Conservation (phyloP, 2,888 invertebrate species). For the Rhingia rostrata region DNA sequence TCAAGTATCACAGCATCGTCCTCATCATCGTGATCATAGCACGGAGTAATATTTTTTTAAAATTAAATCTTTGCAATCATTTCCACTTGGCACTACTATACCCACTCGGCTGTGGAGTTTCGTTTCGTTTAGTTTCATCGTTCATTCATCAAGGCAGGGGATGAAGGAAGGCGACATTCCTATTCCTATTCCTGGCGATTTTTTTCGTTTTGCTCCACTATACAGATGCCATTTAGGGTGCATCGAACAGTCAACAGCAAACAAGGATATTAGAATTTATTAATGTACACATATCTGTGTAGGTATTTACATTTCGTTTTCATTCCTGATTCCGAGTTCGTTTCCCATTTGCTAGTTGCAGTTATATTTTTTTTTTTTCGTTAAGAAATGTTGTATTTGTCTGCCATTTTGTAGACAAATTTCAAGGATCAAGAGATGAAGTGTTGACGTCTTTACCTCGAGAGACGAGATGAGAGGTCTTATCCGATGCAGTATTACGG, state of each 20-base stretch:
- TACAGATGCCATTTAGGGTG: conserved; percentile 53
- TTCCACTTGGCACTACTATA: conserved; percentile 20
- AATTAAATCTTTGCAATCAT: conserved; percentile 63
- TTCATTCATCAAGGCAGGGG: neutral
- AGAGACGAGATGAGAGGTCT: conserved; percentile 74
- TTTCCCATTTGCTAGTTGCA: conserved; percentile 44
- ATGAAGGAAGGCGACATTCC: neutral
- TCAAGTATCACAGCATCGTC: conserved; percentile 24
- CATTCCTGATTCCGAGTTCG: conserved; percentile 51
- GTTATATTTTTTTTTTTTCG: conserved; percentile 18
- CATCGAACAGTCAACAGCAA: conserved; percentile 70
- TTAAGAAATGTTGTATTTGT: conserved; percentile 57
- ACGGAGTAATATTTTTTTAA: conserved; percentile 57
- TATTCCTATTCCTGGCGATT: neutral
- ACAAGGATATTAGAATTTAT: conserved; percentile 73
- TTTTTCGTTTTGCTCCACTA: neutral
- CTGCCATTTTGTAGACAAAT: conserved; percentile 74
- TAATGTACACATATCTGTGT: conserved; percentile 61
- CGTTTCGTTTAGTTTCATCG: conserved; percentile 1
- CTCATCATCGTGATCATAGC: conserved; percentile 15
- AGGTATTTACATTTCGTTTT: conserved; percentile 68
- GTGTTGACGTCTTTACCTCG: conserved; percentile 75
- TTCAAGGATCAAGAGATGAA: conserved; percentile 74
- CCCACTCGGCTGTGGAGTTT: conserved; percentile 20
- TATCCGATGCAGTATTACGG: conserved; percentile 73